A percentile compares a stretch with the other conserved stretches of the same genome.
phyloP scores from a whole-genome alignment of 2,888 invertebrate genomes.

The Perizoma flavofasciatum region DNA sequence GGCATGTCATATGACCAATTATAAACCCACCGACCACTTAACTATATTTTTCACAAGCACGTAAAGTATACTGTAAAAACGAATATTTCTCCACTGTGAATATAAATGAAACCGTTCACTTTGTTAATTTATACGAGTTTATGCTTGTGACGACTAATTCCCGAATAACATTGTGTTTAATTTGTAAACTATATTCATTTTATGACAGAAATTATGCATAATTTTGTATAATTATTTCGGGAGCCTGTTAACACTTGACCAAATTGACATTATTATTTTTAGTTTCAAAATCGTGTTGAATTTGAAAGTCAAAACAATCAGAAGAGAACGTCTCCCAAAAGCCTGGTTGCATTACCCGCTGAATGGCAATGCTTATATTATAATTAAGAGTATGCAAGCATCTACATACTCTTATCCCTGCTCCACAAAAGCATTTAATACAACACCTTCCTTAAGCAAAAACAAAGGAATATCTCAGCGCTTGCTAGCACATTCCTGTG shows the following conservation, averaged over 20 bases:
- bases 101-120: conserved; percentile 50
- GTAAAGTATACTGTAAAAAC: conserved; percentile 1
- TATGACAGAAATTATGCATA: background rate
- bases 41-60: background rate
- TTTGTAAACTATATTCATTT: conserved; percentile 1
- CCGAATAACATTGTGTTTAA: conserved; percentile 1
- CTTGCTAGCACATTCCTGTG: conserved; percentile 46
- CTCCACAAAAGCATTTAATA: background rate
- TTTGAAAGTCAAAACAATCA: too few relatives aligned
- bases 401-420: background rate
- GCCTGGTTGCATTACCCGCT: too few relatives aligned
- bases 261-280: too few relatives aligned
- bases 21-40: too few relatives aligned
- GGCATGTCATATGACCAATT: too few relatives aligned
- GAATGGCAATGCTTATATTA: too few relatives aligned
- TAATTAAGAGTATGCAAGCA: background rate
- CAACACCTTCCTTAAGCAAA: background rate
- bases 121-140: conserved; percentile 26
- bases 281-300: too few relatives aligned
- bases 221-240: too few relatives aligned
- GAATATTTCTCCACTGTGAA: conserved; percentile 48
- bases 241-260: too few relatives aligned
- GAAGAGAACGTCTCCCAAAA: too few relatives aligned
- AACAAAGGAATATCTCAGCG: conserved; percentile 16
- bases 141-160: conserved; percentile 6